Base-by-base conservation (phyloP, 2,113 vertebrate species). In the Lamprotornis superbus region DNA sequence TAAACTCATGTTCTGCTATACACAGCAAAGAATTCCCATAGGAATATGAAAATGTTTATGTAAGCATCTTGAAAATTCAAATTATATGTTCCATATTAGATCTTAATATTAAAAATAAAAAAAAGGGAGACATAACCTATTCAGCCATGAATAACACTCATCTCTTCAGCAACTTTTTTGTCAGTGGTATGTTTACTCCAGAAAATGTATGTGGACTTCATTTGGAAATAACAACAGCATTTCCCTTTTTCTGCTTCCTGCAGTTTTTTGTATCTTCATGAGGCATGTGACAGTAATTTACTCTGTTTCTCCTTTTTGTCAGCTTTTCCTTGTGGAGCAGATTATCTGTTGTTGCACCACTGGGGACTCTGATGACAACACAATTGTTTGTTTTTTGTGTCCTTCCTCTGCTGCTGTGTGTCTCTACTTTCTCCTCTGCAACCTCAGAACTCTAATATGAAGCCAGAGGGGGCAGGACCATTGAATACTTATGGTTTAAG, bases 91-190 rank as follows among this genome's bases (percentile, higher is more conserved):
- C 21, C 9, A 22, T 57, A 44, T 56, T 20, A 11, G 17, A 49
- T 31, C 21, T 81, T 64, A 42, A 57, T 3, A 1, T 23, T 33
- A 8, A 50, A 39, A 7, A 8, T 31, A 39, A 4, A 8, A 42
- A 1, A 61, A 35, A 28, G 12, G 2, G 25, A 13, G 16, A 5
- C 5, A 28, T 5, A 20, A 31, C 17, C 1, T 53, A 10, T 60
- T 89, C 65, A 70, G 7, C 4, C 31, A 75, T 1, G 2, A 78
- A 68, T 50, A 33, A n/a, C 13, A 10, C 3, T 69, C 4, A 42
- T 52, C 6, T 89, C 23, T 64, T 63, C 44, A 63, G 9, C 11
- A 50, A 59, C 82, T 79, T 79, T 79, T 21, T 70, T 68, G 15
- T 53, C 39, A 79, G 39, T 42, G 75, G 4, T 11, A 11, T 24